Conservation (phyloP, 2,888 invertebrate genomes). For the Melitaea athalia region DNA sequence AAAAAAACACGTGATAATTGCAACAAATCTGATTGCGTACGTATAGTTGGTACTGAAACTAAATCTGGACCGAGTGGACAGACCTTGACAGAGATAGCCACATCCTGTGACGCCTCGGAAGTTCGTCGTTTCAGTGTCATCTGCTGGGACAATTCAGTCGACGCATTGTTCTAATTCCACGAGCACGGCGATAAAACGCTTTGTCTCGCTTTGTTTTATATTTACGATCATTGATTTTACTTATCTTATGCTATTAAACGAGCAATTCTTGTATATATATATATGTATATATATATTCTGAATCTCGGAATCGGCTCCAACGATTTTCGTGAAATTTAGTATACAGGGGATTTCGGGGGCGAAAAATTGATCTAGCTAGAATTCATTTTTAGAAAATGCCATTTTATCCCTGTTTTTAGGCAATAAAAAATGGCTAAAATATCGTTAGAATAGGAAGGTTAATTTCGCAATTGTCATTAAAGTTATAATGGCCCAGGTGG, state of each 20-base stretch:
- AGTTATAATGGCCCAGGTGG: too few species aligned
- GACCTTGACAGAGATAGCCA: slow-evolving; percentile 37
- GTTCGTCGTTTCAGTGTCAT: slow-evolving; percentile 20
- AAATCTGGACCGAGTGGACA: background rate
- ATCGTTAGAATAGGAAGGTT: too few species aligned
- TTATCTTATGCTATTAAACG: too few species aligned
- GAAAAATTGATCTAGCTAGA: too few species aligned
- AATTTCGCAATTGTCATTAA: too few species aligned
- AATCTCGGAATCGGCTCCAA: too few species aligned
- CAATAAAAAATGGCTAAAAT: too few species aligned
- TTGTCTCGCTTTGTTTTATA: slow-evolving; percentile 1
- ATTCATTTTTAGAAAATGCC: too few species aligned
- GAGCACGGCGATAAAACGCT: background rate
- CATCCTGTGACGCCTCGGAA: slow-evolving; percentile 30
- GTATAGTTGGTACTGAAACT: background rate
- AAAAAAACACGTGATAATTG: background rate
- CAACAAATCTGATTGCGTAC: background rate
- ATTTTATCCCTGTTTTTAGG: too few species aligned
- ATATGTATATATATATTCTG: too few species aligned
- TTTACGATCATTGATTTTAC: background rate
- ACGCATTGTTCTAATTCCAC: slow-evolving; percentile 13
- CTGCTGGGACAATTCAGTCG: slow-evolving; percentile 13
- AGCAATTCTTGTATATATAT: background rate
- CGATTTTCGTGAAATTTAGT: too few species aligned
- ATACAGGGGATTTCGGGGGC: too few species aligned